Evolutionary conservation across 1,140 invertebrate genomes (phyloP).

Genomic region (Drosophila rufa): DNA sequence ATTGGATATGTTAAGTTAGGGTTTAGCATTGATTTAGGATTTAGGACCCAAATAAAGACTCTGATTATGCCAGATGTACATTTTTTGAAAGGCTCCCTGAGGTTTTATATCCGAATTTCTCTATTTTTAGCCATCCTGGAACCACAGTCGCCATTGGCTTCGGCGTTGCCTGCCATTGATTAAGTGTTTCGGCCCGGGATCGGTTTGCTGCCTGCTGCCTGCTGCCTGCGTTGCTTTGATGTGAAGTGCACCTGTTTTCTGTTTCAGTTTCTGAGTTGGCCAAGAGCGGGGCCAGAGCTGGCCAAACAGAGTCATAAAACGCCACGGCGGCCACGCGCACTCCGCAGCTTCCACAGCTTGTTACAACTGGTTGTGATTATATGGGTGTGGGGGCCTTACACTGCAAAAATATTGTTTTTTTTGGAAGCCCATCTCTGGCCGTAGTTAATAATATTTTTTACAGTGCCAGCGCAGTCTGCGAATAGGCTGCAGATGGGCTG

Average conservation of each 20-base stretch:
- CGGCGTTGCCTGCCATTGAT: conserved; percentile 67
- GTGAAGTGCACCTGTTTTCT: conserved; percentile 83
- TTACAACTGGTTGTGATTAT: conserved; percentile 72
- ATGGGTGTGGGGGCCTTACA: not conserved
- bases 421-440: too few relatives aligned
- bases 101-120: not conserved
- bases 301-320: conserved; percentile 82
- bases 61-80: too few relatives aligned
- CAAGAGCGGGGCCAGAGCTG: conserved; percentile 24
- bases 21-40: too few relatives aligned
- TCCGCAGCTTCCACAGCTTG: conserved; percentile 58
- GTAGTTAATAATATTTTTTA: not conserved
- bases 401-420: not conserved
- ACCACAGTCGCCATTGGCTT: conserved; percentile 53
- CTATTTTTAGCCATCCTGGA: not conserved
- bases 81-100: too few relatives aligned
- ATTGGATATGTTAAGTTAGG: too few relatives aligned
- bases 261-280: conserved; percentile 23
- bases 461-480: not conserved
- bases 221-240: conserved; percentile 54
- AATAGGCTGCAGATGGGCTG: conserved; percentile 44
- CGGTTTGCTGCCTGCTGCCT: conserved; percentile 36
- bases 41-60: too few relatives aligned
- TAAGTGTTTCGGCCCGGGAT: conserved; percentile 71
- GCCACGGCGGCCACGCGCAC: conserved; percentile 68